phyloP scores from a whole-genome alignment of 2,113 vertebrate genomes.

The Ctenodactylus gundi region DNA sequence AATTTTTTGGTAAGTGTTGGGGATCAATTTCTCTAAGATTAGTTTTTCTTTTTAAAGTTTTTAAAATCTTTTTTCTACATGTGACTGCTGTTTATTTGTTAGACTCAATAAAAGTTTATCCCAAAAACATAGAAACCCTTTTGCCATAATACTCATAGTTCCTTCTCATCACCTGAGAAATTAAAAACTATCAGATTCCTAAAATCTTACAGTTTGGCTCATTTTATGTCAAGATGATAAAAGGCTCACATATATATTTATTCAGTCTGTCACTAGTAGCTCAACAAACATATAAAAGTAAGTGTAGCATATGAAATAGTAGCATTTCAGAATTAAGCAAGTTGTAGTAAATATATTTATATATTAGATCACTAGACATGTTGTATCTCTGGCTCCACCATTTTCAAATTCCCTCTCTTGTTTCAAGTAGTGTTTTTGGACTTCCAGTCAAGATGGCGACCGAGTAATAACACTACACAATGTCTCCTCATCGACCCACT shows the following conservation, averaged over 20 bases:
- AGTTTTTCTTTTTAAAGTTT: not conserved
- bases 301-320: not conserved
- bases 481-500: too few relatives aligned
- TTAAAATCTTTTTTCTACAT: conserved; percentile 35
- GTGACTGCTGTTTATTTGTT: not conserved
- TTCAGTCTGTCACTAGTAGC: not conserved
- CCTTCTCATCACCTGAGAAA: conserved; percentile 23
- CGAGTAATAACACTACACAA: too few relatives aligned
- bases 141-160: conserved; percentile 7
- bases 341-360: not conserved
- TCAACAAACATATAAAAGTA: conserved; percentile 8
- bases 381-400: not conserved
- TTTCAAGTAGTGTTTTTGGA: not conserved
- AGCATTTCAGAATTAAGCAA: conserved; percentile 7
- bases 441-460: too few relatives aligned
- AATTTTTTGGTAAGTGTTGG: not conserved
- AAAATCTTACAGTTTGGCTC: conserved; percentile 1
- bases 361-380: conserved; percentile 10
- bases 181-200: conserved; percentile 1
- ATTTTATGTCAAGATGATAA: not conserved
- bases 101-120: not conserved
- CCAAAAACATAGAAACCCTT: not conserved
- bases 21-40: not conserved
- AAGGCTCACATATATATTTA: conserved; percentile 23
- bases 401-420: not conserved